Conservation (phyloP, 2,888 invertebrate species). For the Adineta ricciae region DNA sequence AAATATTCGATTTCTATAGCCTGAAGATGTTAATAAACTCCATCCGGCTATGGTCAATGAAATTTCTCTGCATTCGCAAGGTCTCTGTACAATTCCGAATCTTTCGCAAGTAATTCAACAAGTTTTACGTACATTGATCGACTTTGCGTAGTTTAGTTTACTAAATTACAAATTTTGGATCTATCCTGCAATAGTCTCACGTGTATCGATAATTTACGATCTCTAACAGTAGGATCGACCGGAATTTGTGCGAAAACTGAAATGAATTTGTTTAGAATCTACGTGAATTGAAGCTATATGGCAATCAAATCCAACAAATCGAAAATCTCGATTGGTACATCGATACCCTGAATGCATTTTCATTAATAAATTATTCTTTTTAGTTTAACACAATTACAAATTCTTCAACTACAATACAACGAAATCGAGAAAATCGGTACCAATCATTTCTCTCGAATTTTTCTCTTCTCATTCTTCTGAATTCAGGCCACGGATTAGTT, state of each 20-base stretch:
- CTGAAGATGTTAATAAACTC: background rate
- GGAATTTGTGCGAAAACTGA: background rate
- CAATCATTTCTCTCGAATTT: background rate
- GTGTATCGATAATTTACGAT: slow-evolving; percentile 54
- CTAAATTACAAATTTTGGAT: slow-evolving; percentile 49
- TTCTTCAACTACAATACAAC: slow-evolving; percentile 12
- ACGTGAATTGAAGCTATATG: slow-evolving; percentile 9
- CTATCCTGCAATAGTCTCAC: slow-evolving; percentile 56
- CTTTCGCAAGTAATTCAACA: background rate
- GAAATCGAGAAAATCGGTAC: background rate
- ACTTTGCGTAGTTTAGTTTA: slow-evolving; percentile 38
- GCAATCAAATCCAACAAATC: background rate
- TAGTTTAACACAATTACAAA: slow-evolving; percentile 16
- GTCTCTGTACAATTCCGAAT: background rate
- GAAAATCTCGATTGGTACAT: slow-evolving; percentile 4
- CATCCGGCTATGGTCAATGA: background rate
- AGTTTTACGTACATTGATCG: too few species aligned
- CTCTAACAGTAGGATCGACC: background rate
- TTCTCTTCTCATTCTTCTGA: background rate
- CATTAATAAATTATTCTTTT: too few species aligned
- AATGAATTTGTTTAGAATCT: background rate
- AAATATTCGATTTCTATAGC: background rate
- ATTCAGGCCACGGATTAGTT: background rate
- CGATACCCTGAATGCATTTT: too few species aligned
- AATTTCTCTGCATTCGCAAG: background rate